phyloP scores from a whole-genome alignment of 1,140 invertebrate genomes.

The Trinorchestia longiramus region DNA sequence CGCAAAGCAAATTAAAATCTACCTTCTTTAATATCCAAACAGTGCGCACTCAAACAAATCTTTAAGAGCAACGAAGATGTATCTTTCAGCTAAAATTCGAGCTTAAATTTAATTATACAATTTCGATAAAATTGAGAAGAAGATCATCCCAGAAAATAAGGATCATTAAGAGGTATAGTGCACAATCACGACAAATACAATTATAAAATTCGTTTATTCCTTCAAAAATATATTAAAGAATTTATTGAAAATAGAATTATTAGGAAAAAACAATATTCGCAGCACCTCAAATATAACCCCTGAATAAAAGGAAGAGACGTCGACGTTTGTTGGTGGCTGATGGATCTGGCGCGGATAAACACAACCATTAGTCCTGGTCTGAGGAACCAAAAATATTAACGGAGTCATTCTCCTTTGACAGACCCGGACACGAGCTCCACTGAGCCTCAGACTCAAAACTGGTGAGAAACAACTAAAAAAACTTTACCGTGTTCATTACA shows the following conservation, averaged over 20 bases:
- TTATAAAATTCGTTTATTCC: background rate
- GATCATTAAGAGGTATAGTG: background rate
- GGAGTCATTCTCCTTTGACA: background rate
- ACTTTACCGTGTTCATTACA: background rate
- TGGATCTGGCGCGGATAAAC: background rate
- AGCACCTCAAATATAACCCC: background rate
- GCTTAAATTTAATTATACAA: background rate
- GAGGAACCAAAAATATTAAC: background rate
- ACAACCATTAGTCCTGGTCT: background rate
- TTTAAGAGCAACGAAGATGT: background rate
- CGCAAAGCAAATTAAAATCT: too few relatives aligned
- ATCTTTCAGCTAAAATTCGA: background rate
- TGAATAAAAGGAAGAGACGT: background rate
- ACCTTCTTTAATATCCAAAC: too few relatives aligned
- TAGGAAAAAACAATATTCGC: background rate
- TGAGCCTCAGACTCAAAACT: background rate
- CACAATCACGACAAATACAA: background rate
- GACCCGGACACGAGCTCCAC: too few relatives aligned
- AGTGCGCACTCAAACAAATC: too few relatives aligned
- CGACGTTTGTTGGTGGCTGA: background rate
- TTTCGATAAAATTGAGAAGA: background rate
- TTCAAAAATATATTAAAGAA: background rate
- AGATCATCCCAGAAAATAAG: background rate
- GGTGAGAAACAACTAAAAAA: background rate
- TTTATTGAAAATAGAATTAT: background rate